Percentiles rank a stretch among this genome's conserved stretches.
Conservation (phyloP, 1,140 invertebrate genomes). For the Bombus ignitus region DNA sequence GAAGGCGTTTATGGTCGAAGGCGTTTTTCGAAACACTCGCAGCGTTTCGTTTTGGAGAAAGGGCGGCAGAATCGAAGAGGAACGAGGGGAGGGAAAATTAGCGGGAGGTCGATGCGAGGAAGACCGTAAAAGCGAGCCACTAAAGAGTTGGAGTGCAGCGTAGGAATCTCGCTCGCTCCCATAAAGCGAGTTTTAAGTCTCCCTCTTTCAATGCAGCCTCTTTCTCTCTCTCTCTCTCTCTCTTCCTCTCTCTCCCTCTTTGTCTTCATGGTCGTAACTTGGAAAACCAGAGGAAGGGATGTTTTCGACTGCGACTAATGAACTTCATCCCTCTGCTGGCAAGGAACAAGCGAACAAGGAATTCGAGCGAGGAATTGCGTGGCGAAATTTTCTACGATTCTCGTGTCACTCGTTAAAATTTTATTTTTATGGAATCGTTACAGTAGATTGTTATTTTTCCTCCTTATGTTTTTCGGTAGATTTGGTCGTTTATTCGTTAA, state of each 20-base stretch:
- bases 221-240: too few relatives aligned
- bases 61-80: neutral
- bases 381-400: neutral
- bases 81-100: neutral
- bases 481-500: neutral
- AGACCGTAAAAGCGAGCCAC: conserved; percentile 15
- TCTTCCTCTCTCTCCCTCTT: neutral
- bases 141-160: conserved; percentile 15
- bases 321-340: neutral
- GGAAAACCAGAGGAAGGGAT: neutral
- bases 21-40: neutral
- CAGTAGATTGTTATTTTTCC: neutral
- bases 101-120: neutral
- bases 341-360: too few relatives aligned
- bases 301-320: conserved; percentile 25
- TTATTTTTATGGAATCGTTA: neutral
- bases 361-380: neutral
- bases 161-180: conserved; percentile 19
- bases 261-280: neutral
- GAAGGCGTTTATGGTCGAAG: too few relatives aligned
- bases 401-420: neutral
- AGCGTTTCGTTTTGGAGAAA: conserved; percentile 14
- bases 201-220: neutral
- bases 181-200: conserved; percentile 22
- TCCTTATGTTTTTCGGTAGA: too few relatives aligned